phyloP scores from a whole-genome alignment of 2,888 invertebrate species.

The Lasius fuliginosus region DNA sequence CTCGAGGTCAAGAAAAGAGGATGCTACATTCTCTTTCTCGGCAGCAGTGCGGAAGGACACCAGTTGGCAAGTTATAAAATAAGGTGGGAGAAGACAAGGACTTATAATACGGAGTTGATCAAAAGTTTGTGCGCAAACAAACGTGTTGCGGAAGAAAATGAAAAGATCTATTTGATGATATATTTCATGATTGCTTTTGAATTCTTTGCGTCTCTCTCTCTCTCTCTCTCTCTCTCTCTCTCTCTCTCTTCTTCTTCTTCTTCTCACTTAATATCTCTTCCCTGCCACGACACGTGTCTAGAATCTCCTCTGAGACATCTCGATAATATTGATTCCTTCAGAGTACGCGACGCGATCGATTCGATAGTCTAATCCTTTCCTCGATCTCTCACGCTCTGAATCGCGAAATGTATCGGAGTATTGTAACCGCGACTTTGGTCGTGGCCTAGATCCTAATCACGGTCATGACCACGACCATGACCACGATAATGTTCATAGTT shows the following conservation, averaged over 20 bases:
- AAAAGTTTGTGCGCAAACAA: background rate
- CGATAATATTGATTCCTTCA: background rate
- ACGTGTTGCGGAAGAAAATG: background rate
- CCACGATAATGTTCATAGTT: background rate
- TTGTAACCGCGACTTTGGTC: background rate
- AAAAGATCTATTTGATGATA: background rate
- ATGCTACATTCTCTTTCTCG: background rate
- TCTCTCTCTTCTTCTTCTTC: background rate
- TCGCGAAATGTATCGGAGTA: background rate
- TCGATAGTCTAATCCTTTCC: background rate
- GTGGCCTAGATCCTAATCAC: constrained; percentile 1
- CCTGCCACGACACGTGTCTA: background rate
- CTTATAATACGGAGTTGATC: background rate
- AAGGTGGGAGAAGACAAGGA: background rate
- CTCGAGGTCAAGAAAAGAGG: constrained; percentile 35
- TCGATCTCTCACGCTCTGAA: background rate
- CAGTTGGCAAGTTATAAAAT: constrained; percentile 1
- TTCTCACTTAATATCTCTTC: background rate
- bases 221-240: background rate
- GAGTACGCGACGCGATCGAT: background rate
- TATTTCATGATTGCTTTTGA: background rate
- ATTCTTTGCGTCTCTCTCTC: background rate
- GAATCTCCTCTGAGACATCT: background rate
- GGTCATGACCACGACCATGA: background rate
- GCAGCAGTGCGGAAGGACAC: background rate